Evolutionary conservation across 2,888 invertebrate genomes (phyloP).

Genomic region (Nomada goodeniana): DNA sequence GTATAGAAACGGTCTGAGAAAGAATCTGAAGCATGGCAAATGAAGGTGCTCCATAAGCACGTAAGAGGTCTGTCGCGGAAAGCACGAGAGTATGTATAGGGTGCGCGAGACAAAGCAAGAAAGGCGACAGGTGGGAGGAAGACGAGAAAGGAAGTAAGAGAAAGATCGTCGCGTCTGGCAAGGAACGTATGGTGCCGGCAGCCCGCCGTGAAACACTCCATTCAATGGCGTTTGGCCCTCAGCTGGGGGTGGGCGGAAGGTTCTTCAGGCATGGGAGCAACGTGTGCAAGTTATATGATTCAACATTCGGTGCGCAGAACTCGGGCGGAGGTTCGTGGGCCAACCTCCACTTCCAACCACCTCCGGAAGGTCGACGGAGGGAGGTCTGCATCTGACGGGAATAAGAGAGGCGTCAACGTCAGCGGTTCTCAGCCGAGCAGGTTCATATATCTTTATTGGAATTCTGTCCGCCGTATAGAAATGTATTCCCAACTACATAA

Average conservation of each 20-base stretch:
- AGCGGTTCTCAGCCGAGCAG: slow-evolving; percentile 41
- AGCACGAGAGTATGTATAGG: slow-evolving; percentile 63
- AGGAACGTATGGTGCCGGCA: slow-evolving; percentile 75
- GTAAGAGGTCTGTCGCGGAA: slow-evolving; percentile 44
- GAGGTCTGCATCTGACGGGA: slow-evolving; percentile 54
- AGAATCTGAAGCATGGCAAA: slow-evolving; percentile 45
- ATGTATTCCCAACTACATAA: neutral
- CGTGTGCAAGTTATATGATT: slow-evolving; percentile 65
- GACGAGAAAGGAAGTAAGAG: slow-evolving; percentile 31
- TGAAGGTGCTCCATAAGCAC: slow-evolving; percentile 22
- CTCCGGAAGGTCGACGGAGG: slow-evolving; percentile 51
- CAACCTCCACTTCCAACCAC: slow-evolving; percentile 53
- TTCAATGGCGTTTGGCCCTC: slow-evolving; percentile 73
- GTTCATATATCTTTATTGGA: neutral
- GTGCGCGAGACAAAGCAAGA: slow-evolving; percentile 47
- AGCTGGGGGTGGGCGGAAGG: slow-evolving; percentile 40
- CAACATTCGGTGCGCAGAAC: slow-evolving; percentile 66
- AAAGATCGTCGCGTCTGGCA: slow-evolving; percentile 64
- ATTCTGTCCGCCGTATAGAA: neutral
- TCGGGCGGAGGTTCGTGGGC: slow-evolving; percentile 59
- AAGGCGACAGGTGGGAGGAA: slow-evolving; percentile 6
- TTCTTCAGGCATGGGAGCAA: slow-evolving; percentile 26
- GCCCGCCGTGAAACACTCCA: slow-evolving; percentile 79
- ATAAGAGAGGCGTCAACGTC: slow-evolving; percentile 47
- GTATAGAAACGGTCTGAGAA: neutral